A percentile compares a stretch with the other conserved stretches of the same genome.
phyloP scores from a whole-genome alignment of 2,888 invertebrate species.

The Plemyria rubiginata region DNA sequence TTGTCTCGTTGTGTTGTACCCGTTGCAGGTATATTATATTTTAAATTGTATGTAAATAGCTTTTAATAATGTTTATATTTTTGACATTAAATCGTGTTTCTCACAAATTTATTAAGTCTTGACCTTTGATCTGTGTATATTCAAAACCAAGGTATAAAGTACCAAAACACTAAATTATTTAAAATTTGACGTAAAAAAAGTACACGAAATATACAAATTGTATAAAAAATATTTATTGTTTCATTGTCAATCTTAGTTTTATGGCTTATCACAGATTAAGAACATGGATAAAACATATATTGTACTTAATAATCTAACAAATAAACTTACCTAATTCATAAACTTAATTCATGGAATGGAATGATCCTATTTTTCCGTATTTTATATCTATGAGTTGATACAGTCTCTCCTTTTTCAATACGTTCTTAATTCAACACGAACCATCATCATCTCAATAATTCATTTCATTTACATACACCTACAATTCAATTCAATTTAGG shows the following conservation, averaged over 20 bases:
- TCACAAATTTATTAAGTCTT: not conserved
- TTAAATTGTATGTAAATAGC: conserved; percentile 1
- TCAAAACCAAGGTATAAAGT: conserved; percentile 8
- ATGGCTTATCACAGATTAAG: conserved; percentile 30
- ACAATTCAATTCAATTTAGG: no score
- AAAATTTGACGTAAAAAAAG: conserved; percentile 34
- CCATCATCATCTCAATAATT: no score
- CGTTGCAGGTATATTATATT: not conserved
- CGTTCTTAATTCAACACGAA: conserved; percentile 16
- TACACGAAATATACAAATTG: conserved; percentile 33
- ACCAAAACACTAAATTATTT: conserved; percentile 10
- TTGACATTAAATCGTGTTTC: not conserved
- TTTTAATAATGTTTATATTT: conserved; percentile 13
- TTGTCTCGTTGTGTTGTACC: no score
- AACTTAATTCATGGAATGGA: not conserved
- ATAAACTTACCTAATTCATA: no score
- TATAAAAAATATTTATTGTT: conserved; percentile 24
- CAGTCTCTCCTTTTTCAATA: not conserved
- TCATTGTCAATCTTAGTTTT: conserved; percentile 23
- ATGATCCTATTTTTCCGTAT: no score
- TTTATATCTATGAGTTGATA: not conserved
- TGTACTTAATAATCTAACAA: not conserved
- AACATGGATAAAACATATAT: not conserved
- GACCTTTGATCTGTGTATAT: conserved; percentile 26
- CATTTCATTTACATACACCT: conserved; percentile 1